A percentile compares a stretch with the other conserved stretches of the same genome.
Conservation (phyloP, 2,797 vertebrate genomes). For the Enteromius afrohamiltoni region DNA sequence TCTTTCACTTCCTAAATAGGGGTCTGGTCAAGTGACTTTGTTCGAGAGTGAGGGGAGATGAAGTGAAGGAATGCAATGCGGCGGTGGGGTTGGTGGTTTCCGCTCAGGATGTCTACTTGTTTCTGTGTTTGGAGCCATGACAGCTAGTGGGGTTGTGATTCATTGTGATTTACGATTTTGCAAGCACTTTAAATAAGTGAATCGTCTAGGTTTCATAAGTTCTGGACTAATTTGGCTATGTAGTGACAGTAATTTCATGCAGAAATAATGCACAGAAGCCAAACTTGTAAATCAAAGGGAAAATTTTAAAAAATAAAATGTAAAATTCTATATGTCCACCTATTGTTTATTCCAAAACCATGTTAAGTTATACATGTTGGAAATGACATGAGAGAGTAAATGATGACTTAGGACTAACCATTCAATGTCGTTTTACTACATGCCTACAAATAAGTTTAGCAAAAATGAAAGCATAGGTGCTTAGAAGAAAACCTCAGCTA, state of each 20-base stretch:
- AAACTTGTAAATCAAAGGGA: not conserved
- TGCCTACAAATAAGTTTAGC: not conserved
- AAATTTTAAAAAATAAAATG: not conserved
- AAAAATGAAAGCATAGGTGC: not conserved
- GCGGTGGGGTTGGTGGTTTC: constrained; percentile 76
- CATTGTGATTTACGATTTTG: constrained; percentile 32
- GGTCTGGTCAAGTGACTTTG: constrained; percentile 82
- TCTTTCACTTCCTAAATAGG: constrained; percentile 84
- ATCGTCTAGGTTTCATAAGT: not conserved
- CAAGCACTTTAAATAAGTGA: constrained; percentile 26
- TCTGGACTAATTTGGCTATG: constrained; percentile 3
- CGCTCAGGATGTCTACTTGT: constrained; percentile 64
- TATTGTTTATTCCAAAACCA: not conserved
- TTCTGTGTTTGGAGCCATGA: constrained; percentile 33
- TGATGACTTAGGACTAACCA: not conserved
- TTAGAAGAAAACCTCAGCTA: constrained; percentile 47
- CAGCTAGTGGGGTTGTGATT: constrained; percentile 43
- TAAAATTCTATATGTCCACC: not conserved
- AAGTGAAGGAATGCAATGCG: constrained; percentile 75
- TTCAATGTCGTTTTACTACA: not conserved
- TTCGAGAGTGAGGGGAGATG: constrained; percentile 74
- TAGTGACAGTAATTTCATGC: not conserved
- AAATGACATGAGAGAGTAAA: not conserved
- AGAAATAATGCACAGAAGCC: not conserved
- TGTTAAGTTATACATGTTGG: not conserved